Conservation (phyloP, 2,888 invertebrate species). For the Subacronicta megacephala region DNA sequence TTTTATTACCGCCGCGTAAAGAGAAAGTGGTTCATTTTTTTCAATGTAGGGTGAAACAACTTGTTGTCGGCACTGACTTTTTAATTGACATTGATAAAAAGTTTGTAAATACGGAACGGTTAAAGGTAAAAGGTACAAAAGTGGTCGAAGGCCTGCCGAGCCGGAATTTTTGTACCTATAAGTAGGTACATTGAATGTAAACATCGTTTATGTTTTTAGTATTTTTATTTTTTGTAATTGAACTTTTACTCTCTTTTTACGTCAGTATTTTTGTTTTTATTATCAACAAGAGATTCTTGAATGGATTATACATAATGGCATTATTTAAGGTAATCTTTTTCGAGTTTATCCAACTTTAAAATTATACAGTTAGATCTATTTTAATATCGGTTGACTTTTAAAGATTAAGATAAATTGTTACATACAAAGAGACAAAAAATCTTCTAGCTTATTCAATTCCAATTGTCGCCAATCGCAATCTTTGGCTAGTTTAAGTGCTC, state of each 20-base stretch:
- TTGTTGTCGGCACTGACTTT: conserved; percentile 71
- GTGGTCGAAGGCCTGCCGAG: conserved; percentile 41
- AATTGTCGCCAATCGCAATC: no score
- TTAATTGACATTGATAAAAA: conserved; percentile 75
- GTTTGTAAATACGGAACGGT: conserved; percentile 49
- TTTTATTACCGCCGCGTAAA: conserved; percentile 34
- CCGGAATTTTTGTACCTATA: conserved; percentile 45
- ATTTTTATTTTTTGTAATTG: background rate
- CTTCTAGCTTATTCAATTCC: no score
- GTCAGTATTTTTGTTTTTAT: background rate
- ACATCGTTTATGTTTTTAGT: conserved; percentile 21
- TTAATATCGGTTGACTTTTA: no score
- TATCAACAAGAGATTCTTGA: no score
- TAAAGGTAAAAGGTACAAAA: conserved; percentile 63
- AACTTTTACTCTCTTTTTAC: conserved; percentile 13
- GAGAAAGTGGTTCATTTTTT: conserved; percentile 70
- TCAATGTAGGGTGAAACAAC: conserved; percentile 58
- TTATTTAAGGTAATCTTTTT: no score
- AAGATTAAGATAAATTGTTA: no score
- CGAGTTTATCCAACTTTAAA: no score
- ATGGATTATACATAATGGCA: no score
- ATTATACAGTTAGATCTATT: no score
- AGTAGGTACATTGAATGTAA: conserved; percentile 34
- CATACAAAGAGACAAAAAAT: no score
- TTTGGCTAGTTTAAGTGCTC: no score